Evolutionary conservation across 1,140 invertebrate species (phyloP), one percentile per base, ranked within the genome.

Genomic region (Arion vulgaris): DNA sequence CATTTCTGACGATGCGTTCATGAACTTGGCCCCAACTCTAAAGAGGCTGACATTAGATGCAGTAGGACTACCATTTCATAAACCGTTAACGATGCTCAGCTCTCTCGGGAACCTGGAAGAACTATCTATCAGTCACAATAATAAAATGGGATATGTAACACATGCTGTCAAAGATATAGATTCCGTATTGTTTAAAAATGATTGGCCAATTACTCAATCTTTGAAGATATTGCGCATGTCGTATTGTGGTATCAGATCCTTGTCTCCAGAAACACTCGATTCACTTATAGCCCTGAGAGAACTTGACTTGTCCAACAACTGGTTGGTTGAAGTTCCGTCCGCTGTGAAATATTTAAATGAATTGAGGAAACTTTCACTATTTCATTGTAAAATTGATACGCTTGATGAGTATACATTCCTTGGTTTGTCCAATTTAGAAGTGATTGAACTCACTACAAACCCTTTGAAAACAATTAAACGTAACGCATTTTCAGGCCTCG

Each of bases 281-380:
- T 32, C n/a, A 28, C 39, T 81, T 11, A 36, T 28, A 23, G 49
- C n/a, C 23, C 51, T 81, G 9, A 71, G 49, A 32, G 80, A 73
- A 38, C 45, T 81, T 0, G 71, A 81, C 53, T 28, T 81, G 11
- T 81, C 80, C 9, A 81, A 81, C 69, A 81, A 81, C 51, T 57
- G 71, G 71, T 81, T 81, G 13, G 38, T 45, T 7, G 15, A 32
- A 0, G 71, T 81, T 5, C 80, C 80, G 15, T 38, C 34, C 28
- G 51, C 45, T 19, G 34, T 81, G 1, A 81, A 57, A 62, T 32
- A 39, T 62, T 49, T 81, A 28, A 51, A 28, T 28, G 26, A 39
- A 26, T 36, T 81, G 0, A 74, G 45, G 34, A 57, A 36, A 26
- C 1, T 81, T 28, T 36, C n/a, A 15, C 36, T 81, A 1, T 73